Conservation (phyloP, 2,113 vertebrate species). For the Bombycilla garrulus region DNA sequence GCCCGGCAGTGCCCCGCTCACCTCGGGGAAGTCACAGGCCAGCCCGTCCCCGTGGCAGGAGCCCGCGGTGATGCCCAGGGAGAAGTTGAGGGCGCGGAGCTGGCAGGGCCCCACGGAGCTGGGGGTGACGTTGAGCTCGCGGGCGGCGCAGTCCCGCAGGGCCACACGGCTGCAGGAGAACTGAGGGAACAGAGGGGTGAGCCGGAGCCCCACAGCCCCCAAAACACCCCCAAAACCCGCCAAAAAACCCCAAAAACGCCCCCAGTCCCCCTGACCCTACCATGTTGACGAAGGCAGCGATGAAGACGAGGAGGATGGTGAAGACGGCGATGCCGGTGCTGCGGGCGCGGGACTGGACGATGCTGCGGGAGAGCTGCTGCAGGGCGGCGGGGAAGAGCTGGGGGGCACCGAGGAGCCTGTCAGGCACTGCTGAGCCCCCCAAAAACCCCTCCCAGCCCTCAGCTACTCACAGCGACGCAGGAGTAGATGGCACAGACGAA, state of each 20-base stretch:
- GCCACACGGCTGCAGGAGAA: slow-evolving; percentile 87
- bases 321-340: slow-evolving; percentile 89
- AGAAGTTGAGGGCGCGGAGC: slow-evolving; percentile 85
- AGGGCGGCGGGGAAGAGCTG: slow-evolving; percentile 87
- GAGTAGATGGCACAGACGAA: slow-evolving; percentile 91
- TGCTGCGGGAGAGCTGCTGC: slow-evolving; percentile 86
- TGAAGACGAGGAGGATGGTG: slow-evolving; percentile 88
- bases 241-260: too few relatives aligned
- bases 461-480: slow-evolving; percentile 83
- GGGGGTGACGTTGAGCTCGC: slow-evolving; percentile 81
- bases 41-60: slow-evolving; percentile 78
- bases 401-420: background rate
- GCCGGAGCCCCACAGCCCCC: accelerated
- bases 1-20: slow-evolving; percentile 17
- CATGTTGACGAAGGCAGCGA: slow-evolving; percentile 90
- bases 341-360: slow-evolving; percentile 88
- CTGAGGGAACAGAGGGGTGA: slow-evolving; percentile 50
- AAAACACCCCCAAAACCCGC: accelerated
- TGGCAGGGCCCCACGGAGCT: slow-evolving; percentile 84
- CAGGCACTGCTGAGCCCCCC: accelerated
- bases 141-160: slow-evolving; percentile 82
- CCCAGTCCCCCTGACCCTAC: slow-evolving; percentile 53
- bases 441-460: background rate
- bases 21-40: slow-evolving; percentile 91
- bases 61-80: slow-evolving; percentile 74